These are phyloP conservation scores for Sporophila hypoxantha DNA, from an alignment of 2,113 vertebrate genomes.

Conservation along the genomic window DNA sequence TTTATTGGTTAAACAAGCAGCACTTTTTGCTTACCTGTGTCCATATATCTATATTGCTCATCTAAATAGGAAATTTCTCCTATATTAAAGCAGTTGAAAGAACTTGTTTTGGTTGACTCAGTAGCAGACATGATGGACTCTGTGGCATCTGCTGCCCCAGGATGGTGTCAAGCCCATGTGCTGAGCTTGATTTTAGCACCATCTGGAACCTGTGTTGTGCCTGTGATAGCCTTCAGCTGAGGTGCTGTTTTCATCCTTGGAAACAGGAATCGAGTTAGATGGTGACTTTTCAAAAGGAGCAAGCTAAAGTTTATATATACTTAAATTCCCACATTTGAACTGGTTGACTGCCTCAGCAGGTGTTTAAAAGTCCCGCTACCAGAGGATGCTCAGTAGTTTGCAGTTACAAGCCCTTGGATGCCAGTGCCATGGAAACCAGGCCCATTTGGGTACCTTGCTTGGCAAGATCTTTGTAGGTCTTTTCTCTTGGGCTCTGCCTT, in stretches of 20 bases:
- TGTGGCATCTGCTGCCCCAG: fast-evolving
- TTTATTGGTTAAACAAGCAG: background rate
- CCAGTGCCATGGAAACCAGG: background rate
- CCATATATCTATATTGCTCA: background rate
- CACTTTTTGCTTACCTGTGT: background rate
- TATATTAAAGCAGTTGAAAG: background rate
- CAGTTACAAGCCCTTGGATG: background rate
- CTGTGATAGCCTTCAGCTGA: background rate
- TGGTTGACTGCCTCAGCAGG: background rate
- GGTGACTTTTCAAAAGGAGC: background rate
- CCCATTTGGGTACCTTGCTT: background rate
- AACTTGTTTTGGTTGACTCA: background rate
- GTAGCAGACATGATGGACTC: fast-evolving
- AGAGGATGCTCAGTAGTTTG: background rate
- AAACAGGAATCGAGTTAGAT: background rate
- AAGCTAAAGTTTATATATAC: fast-evolving
- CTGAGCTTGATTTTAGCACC: background rate
- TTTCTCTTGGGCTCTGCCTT: background rate
- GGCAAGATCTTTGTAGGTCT: background rate
- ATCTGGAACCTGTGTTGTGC: fast-evolving
- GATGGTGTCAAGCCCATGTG: background rate
- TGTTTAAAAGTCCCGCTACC: fast-evolving
- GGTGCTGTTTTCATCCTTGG: background rate
- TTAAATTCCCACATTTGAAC: background rate
- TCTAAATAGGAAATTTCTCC: background rate